These are phyloP conservation scores for Nysson spinosus DNA, from an alignment of 2,888 invertebrate species.

Conservation along the genomic window DNA sequence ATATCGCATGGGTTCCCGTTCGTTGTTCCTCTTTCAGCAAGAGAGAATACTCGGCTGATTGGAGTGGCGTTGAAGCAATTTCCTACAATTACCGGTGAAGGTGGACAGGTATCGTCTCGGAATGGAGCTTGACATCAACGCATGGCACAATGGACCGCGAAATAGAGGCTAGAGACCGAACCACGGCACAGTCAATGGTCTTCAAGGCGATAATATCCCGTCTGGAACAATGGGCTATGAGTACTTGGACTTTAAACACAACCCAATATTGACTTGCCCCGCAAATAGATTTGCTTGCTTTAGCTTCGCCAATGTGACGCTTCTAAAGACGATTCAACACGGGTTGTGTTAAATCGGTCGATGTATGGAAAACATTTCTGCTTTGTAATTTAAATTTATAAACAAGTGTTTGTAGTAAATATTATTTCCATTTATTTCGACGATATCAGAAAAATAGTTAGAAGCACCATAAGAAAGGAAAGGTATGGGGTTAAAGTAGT, in stretches of 20 bases:
- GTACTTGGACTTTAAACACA: slow-evolving; percentile 20
- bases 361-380: too few relatives aligned
- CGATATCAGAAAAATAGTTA: too few relatives aligned
- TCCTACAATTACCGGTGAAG: slow-evolving; percentile 69
- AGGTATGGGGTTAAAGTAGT: too few relatives aligned
- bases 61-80: slow-evolving; percentile 69
- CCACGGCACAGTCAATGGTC: slow-evolving; percentile 7
- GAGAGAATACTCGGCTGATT: slow-evolving; percentile 68
- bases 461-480: too few relatives aligned
- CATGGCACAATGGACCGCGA: slow-evolving; percentile 61
- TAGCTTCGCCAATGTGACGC: background rate
- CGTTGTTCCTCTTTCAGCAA: slow-evolving; percentile 12
- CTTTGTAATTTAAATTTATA: too few relatives aligned
- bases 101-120: slow-evolving; percentile 56
- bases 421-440: too few relatives aligned
- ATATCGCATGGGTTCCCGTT: slow-evolving; percentile 10
- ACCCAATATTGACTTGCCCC: slow-evolving; percentile 1
- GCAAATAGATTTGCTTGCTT: background rate
- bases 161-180: slow-evolving; percentile 48
- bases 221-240: slow-evolving; percentile 30
- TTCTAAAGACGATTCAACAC: too few relatives aligned
- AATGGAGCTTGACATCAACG: slow-evolving; percentile 33
- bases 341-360: too few relatives aligned
- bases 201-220: slow-evolving; percentile 14
- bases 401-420: too few relatives aligned